Percentiles rank a stretch among this genome's conserved stretches.
These are phyloP conservation scores for Zeuzera pyrina DNA, from an alignment of 2,888 invertebrate genomes.

Conservation along the genomic window DNA sequence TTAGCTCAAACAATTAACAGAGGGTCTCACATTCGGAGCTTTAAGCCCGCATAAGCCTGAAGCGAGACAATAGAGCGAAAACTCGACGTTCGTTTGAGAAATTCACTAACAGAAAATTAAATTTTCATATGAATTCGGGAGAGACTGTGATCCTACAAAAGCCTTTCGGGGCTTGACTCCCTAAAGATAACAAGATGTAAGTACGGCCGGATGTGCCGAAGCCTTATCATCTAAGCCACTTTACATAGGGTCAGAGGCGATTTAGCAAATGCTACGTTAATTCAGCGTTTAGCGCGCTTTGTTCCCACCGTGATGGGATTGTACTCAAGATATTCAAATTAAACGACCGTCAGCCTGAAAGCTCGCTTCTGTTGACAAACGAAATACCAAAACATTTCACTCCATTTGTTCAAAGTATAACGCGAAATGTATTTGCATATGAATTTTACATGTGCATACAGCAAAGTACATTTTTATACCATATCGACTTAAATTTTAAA, in stretches of 20 bases:
- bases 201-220: slow-evolving; percentile 45
- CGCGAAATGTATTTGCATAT: slow-evolving; percentile 44
- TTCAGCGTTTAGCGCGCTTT: slow-evolving; percentile 54
- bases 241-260: slow-evolving; percentile 52
- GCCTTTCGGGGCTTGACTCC: slow-evolving; percentile 47
- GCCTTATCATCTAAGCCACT: slow-evolving; percentile 49
- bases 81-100: slow-evolving; percentile 53
- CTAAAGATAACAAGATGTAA: slow-evolving; percentile 58
- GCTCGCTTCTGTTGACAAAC: slow-evolving; percentile 39
- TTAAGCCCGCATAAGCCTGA: slow-evolving; percentile 59
- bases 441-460: neutral
- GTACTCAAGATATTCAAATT: slow-evolving; percentile 54
- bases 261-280: slow-evolving; percentile 54
- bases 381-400: slow-evolving; percentile 36
- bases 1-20: slow-evolving; percentile 65
- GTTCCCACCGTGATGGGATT: slow-evolving; percentile 46
- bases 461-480: neutral
- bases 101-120: slow-evolving; percentile 64
- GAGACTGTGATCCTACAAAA: slow-evolving; percentile 54
- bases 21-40: slow-evolving; percentile 49
- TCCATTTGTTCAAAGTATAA: slow-evolving; percentile 39
- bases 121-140: slow-evolving; percentile 65
- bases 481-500: neutral
- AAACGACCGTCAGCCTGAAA: slow-evolving; percentile 22
- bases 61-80: slow-evolving; percentile 58